Base-by-base conservation (phyloP, 2,113 vertebrate genomes). In the Petromus typicus region DNA sequence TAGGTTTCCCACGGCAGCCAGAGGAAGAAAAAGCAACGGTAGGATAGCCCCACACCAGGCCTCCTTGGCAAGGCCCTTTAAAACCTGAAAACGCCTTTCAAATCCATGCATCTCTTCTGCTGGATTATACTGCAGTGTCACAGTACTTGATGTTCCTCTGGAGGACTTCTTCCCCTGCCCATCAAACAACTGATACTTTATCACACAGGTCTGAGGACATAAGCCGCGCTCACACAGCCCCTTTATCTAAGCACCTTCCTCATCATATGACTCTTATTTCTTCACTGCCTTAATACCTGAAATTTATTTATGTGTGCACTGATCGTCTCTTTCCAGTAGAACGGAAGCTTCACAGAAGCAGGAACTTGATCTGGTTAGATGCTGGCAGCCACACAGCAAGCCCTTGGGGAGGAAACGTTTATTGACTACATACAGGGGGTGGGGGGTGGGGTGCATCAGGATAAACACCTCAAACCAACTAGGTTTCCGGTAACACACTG, bases 381-480 rank as follows among this genome's bases (percentile, higher is more conserved):
- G 63, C 45, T 85, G 40, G 37, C 71, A 82, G n/a, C 69, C 23
- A 56, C 56, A 79, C 6, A 71, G 9, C 30, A 75, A 76, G 54
- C n/a, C 73, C 18, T 76, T 5, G 40, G 16, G 59, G 32, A 86
- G 48, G 43, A 93, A 76, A 92, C 14, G 83, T 40, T 61, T 69
- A 88, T 5, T 80, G 78, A 86, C n/a, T 69, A 75, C 25, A 20
- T 45, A 63, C 67, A 45, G 10, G 14, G 25, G 27, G 34, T 57
- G 56, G 37, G 14, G 10, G 30, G n/a, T n/a, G n/a, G 2, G 59
- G 86, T 69, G 22, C 63, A 43, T 37, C 40, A 86, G 59, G 34
- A 76, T 92, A 78, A 96, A 86, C 25, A 92, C n/a, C n/a, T 94
- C 93, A 91, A 78, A 78, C 37, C 56, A 69, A 86, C 17, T 2